Evolutionary conservation across 2,888 invertebrate genomes (phyloP).

Genomic region (Diabrotica balteata): DNA sequence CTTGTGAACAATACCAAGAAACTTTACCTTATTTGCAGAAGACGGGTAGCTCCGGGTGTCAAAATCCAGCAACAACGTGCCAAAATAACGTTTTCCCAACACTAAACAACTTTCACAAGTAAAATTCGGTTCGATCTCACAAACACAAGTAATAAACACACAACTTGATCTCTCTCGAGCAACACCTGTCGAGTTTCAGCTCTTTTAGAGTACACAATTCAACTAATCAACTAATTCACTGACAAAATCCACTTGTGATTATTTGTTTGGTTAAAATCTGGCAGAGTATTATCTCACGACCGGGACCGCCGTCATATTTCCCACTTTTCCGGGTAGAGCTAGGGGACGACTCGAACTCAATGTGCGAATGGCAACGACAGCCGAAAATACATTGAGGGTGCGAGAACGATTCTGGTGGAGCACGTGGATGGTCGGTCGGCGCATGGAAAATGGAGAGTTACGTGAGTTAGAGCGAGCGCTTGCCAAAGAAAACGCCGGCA

Average conservation of each 20-base stretch:
- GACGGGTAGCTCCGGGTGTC: not conserved
- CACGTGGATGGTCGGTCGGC: constrained; percentile 38
- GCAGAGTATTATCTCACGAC: constrained; percentile 10
- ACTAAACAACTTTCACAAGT: not conserved
- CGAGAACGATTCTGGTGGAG: constrained; percentile 34
- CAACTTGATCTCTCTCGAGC: constrained; percentile 5
- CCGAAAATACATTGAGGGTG: constrained; percentile 39
- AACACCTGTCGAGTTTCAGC: not conserved
- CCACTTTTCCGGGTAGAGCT: constrained; percentile 13
- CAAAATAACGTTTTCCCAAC: not conserved
- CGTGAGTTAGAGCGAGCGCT: not conserved
- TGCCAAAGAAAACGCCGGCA: not conserved
- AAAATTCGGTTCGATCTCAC: constrained; percentile 1
- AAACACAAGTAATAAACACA: constrained; percentile 3
- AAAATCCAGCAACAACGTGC: not conserved
- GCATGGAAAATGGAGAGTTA: constrained; percentile 30
- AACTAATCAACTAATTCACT: constrained; percentile 5
- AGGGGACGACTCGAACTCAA: constrained; percentile 5
- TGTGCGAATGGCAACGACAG: constrained; percentile 30
- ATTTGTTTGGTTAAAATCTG: constrained; percentile 6
- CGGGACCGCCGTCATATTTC: constrained; percentile 21
- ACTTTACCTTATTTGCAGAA: not conserved
- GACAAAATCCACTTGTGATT: not conserved
- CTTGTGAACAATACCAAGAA: not conserved
- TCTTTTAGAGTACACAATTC: constrained; percentile 11